phyloP scores from a whole-genome alignment of 2,113 vertebrate species.

The Romanogobio albipinnatus region DNA sequence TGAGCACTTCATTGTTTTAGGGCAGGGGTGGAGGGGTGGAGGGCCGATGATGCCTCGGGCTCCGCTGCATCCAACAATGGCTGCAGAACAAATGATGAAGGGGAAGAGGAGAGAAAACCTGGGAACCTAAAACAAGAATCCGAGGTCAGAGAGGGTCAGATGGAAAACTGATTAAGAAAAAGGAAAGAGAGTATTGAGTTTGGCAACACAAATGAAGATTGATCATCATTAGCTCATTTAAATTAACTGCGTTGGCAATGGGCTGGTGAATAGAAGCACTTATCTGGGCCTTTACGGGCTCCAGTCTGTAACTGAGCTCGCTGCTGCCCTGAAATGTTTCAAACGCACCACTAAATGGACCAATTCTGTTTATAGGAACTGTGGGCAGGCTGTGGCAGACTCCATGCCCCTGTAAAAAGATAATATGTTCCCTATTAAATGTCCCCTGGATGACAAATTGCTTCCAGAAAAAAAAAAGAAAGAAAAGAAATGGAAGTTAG shows the following conservation, averaged over 20 bases:
- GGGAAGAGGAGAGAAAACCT: constrained; percentile 55
- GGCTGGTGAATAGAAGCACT: constrained; percentile 56
- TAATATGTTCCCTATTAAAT: constrained; percentile 80
- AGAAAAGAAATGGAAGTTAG: constrained; percentile 58
- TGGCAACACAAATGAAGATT: constrained; percentile 68
- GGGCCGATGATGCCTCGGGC: constrained; percentile 32
- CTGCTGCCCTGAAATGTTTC: constrained; percentile 65
- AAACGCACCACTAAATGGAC: constrained; percentile 73
- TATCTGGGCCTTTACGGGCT: constrained; percentile 57
- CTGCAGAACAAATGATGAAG: constrained; percentile 63
- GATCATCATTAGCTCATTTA: constrained; percentile 60
- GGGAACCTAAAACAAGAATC: constrained; percentile 67
- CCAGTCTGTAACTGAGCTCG: constrained; percentile 63
- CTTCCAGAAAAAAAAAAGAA: constrained; percentile 72
- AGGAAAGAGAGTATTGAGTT: constrained; percentile 55
- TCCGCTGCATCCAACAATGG: constrained; percentile 52
- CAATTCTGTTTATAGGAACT: constrained; percentile 79
- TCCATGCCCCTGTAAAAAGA: constrained; percentile 79
- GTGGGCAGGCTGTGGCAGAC: constrained; percentile 76
- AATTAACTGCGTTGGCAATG: constrained; percentile 50
- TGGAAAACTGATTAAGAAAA: constrained; percentile 54
- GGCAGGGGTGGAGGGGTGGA: constrained; percentile 18
- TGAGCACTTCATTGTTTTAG: constrained; percentile 58
- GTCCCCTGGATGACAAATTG: constrained; percentile 80
- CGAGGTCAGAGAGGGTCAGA: constrained; percentile 64